Evolutionary conservation across 2,888 invertebrate genomes (phyloP).

Genomic region (Meiosimyza decipiens): DNA sequence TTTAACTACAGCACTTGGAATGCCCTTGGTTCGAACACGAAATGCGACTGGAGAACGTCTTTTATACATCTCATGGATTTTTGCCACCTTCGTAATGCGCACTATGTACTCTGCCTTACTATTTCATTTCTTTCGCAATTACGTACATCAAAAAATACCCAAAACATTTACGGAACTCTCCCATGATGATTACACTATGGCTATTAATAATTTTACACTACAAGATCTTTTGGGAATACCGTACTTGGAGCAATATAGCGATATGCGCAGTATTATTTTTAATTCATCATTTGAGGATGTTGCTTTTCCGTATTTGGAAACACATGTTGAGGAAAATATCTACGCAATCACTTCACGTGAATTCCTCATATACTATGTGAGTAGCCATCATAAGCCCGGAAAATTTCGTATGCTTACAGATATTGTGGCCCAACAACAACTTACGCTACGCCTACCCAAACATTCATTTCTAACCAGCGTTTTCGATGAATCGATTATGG

Average conservation of each 20-base stretch:
- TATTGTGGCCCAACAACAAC: constrained; percentile 33
- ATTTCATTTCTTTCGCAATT: constrained; percentile 48
- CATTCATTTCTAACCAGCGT: constrained; percentile 46
- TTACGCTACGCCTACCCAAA: constrained; percentile 47
- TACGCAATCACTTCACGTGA: constrained; percentile 44
- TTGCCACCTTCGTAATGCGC: constrained; percentile 46
- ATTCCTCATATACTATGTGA: constrained; percentile 41
- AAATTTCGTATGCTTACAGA: constrained; percentile 44
- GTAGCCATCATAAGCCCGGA: constrained; percentile 20
- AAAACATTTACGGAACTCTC: constrained; percentile 43
- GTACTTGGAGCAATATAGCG: constrained; percentile 31
- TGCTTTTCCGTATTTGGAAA: constrained; percentile 43
- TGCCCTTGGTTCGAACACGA: constrained; percentile 37
- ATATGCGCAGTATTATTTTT: constrained; percentile 29
- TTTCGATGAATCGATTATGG: constrained; percentile 45
- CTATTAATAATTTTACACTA: constrained; percentile 42
- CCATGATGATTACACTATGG: constrained; percentile 43
- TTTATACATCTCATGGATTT: constrained; percentile 47
- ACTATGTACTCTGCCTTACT: constrained; percentile 49
- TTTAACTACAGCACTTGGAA: constrained; percentile 38
- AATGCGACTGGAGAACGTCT: constrained; percentile 39
- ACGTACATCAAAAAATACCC: constrained; percentile 47
- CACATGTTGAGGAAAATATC: constrained; percentile 24
- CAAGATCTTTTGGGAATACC: constrained; percentile 42
- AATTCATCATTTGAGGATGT: constrained; percentile 35